Evolutionary conservation across 2,888 invertebrate species (phyloP), one percentile per base, ranked within the genome.

Genomic region (Apomyelois bistriatella): DNA sequence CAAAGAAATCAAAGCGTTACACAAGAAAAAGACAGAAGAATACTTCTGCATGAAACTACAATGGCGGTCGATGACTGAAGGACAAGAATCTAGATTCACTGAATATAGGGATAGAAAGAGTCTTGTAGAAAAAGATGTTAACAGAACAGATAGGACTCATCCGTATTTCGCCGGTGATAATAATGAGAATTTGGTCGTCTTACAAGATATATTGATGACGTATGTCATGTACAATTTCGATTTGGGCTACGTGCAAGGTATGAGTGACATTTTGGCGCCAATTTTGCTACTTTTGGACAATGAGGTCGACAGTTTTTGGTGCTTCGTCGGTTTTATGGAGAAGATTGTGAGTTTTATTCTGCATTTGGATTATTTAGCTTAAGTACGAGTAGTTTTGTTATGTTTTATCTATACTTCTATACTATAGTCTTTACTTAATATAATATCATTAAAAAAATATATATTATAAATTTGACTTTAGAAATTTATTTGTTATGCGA

Each of bases 181-280:
- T 66, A 99, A 99, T 82, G 94, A 95, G 0, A 98, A 99, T 82
- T 84, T 99, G 51, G 91, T 93, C 54, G 92, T 95, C 10, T 84
- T 99, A 2, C 94, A 96, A 65, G 98, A 99, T 73, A 97, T 99
- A 62, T 92, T 99, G 2, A 97, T 99, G 97, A 99, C 99, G 0
- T 99, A 99, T 76, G 95, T 98, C 37, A 99, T 99, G 99, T 99
- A 98, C 77, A 98, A 99, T 90, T 99, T 99, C 79, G 99, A 99
- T 87, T 90, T 99, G 66, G 99, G 97, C 10, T 97, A 97, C 70
- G 97, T 97, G 1, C 97, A 97, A 82, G 99, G 99, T 16, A 99
- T 99, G 99, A 98, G 98, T 68, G 99, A 99, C 83, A 92, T 99
- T 49, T 85, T 99, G 52, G 97, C 99, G 5, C 99, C 99, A 0